Evolutionary conservation across 2,888 invertebrate genomes (phyloP).

Genomic region (Sphaerophoria rueppellii): DNA sequence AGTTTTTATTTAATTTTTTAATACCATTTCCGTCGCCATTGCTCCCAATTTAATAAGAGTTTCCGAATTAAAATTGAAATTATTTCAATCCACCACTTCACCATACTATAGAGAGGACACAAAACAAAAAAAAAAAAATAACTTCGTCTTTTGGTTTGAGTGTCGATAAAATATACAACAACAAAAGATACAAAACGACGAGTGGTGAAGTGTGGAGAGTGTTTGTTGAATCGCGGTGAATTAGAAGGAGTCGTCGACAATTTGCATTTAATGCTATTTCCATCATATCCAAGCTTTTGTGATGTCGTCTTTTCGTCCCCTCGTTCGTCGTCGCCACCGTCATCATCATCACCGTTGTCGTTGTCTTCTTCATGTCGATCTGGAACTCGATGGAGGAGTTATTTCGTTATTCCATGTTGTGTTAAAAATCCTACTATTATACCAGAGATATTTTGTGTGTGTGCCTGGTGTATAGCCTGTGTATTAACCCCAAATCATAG

Average conservation of each 20-base stretch:
- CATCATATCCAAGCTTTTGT: conserved; percentile 40
- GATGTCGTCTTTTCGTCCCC: conserved; percentile 23
- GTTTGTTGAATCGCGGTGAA: conserved; percentile 55
- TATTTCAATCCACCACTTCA: conserved; percentile 40
- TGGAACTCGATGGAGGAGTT: background rate
- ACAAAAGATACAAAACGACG: conserved; percentile 30
- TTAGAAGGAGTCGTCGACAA: conserved; percentile 55
- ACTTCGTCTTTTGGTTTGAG: conserved; percentile 55
- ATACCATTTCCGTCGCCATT: conserved; percentile 59
- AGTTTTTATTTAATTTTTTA: conserved; percentile 26
- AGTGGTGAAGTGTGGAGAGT: conserved; percentile 51
- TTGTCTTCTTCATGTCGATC: no score
- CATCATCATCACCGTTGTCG: no score
- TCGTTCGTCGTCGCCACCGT: no score
- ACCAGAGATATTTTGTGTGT: conserved; percentile 2
- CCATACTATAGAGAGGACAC: background rate
- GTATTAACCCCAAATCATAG: conserved; percentile 54
- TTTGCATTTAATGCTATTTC: conserved; percentile 66
- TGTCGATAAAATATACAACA: conserved; percentile 62
- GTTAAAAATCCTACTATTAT: conserved; percentile 48
- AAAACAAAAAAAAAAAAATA: conserved; percentile 7
- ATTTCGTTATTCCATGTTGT: conserved; percentile 22
- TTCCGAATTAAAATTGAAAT: conserved; percentile 54
- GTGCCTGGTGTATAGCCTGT: background rate
- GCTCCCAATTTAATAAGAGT: conserved; percentile 30